Conservation (phyloP, 2,113 vertebrate genomes). For the Dromiciops gliroides region DNA sequence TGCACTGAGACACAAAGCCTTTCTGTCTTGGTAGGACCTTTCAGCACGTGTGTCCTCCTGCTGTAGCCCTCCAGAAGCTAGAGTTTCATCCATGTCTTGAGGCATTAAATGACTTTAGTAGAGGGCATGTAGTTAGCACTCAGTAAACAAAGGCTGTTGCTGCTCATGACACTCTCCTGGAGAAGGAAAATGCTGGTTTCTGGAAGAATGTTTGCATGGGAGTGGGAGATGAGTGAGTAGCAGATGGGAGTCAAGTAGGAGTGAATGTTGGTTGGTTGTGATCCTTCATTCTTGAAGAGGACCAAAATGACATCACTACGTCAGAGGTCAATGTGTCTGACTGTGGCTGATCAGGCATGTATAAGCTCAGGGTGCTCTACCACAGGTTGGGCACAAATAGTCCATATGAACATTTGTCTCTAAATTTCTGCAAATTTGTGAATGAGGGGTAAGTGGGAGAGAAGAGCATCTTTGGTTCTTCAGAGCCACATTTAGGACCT, state of each 20-base stretch:
- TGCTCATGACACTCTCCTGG: not conserved
- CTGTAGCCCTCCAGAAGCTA: not conserved
- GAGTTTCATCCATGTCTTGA: not conserved
- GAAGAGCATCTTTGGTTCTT: not conserved
- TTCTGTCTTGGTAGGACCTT: not conserved
- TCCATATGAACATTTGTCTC: not conserved
- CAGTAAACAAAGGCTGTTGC: not conserved
- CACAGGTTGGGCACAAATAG: not conserved
- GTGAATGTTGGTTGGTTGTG: not conserved
- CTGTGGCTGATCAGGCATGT: not conserved
- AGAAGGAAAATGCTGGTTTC: not conserved
- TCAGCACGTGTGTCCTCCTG: not conserved
- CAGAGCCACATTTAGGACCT: not conserved
- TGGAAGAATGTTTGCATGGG: not conserved
- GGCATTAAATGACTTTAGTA: not conserved
- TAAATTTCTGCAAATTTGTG: not conserved
- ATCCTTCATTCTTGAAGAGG: not conserved
- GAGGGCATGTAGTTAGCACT: not conserved
- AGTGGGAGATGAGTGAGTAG: not conserved
- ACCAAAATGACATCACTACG: not conserved
- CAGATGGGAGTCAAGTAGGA: not conserved
- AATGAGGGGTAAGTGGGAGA: not conserved
- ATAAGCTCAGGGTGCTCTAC: not conserved
- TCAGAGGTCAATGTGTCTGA: not conserved
- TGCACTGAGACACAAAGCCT: not conserved